Base-by-base conservation (phyloP, 2,113 vertebrate species). In the Scomber japonicus region DNA sequence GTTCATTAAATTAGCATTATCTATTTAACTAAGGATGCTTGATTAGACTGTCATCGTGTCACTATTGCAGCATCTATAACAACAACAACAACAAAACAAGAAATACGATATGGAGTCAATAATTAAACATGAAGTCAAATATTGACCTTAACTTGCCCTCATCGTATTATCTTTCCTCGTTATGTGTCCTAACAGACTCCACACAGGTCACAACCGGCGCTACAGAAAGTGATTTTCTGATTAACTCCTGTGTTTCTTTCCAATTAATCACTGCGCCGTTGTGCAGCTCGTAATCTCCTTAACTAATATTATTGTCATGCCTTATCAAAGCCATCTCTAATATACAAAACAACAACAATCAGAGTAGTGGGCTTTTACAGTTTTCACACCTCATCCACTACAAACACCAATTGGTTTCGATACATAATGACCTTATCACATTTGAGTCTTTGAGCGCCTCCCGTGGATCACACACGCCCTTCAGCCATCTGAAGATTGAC, bases 321-420 rank as follows among this genome's bases (percentile, higher is more conserved):
- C 71, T 79, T 86, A 86, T 93, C 87, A 93, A 89, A 89, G 65
- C 65, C 75, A 83, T 88, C 74, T 82, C 19, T 83, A 72, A 88
- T 81, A 78, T 27, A 68, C 60, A 87, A 59, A 55, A 78, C 65
- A 71, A 80, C 75, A 84, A 66, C 64, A 62, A 67, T 80, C 63
- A 78, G 71, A 62, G 63, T 19, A 1, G 35, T 53, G 69, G 67
- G 30, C 85, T 55, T 65, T 82, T 64, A 59, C 54, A 56, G 24
- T 82, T 69, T 88, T 92, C 87, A 78, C 87, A 86, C 86, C 70
- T 88, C 8, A 2, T 53, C 31, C 83, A 86, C 90, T 88, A 76
- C 93, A 94, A 94, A 91, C 86, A 48, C 53, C 13, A 24, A 35
- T 71, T 76, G 72, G 93, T 95, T 93, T 95, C 94, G 93, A 88